Evolutionary conservation across 2,888 invertebrate species (phyloP).

Genomic region (Andrena minutula): DNA sequence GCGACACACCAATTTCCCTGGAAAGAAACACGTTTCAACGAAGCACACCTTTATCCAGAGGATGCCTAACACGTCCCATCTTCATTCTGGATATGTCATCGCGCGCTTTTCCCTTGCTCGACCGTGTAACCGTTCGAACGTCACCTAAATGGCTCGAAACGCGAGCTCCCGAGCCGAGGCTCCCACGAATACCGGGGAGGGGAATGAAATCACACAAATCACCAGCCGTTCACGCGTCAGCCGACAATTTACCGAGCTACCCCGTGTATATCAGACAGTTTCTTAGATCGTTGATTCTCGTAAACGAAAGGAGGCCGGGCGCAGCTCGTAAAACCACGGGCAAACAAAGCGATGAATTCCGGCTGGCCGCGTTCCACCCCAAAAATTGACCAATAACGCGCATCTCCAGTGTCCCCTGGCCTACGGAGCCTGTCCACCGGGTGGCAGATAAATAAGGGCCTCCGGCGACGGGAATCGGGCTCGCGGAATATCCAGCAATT

Average conservation of each 20-base stretch:
- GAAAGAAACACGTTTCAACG: neutral
- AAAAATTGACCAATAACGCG: slow-evolving; percentile 83
- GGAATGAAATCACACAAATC: slow-evolving; percentile 25
- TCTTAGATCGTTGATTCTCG: slow-evolving; percentile 63
- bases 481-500: slow-evolving; percentile 77
- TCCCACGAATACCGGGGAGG: neutral
- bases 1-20: neutral
- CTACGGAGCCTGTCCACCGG: slow-evolving; percentile 59
- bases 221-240: slow-evolving; percentile 31
- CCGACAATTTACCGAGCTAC: slow-evolving; percentile 24
- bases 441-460: slow-evolving; percentile 81
- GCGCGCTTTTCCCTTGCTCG: too few species aligned
- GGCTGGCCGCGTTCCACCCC: slow-evolving; percentile 81
- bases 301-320: slow-evolving; percentile 49
- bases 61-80: too few species aligned
- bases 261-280: slow-evolving; percentile 27
- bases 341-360: slow-evolving; percentile 84
- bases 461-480: slow-evolving; percentile 55
- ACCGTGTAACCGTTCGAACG: too few species aligned
- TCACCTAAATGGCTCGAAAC: too few species aligned
- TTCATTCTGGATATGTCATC: too few species aligned
- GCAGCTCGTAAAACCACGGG: slow-evolving; percentile 65
- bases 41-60: too few species aligned
- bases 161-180: too few species aligned
- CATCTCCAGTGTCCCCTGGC: slow-evolving; percentile 66